phyloP scores from a whole-genome alignment of 2,113 vertebrate genomes.

The Poeciliopsis prolifica region DNA sequence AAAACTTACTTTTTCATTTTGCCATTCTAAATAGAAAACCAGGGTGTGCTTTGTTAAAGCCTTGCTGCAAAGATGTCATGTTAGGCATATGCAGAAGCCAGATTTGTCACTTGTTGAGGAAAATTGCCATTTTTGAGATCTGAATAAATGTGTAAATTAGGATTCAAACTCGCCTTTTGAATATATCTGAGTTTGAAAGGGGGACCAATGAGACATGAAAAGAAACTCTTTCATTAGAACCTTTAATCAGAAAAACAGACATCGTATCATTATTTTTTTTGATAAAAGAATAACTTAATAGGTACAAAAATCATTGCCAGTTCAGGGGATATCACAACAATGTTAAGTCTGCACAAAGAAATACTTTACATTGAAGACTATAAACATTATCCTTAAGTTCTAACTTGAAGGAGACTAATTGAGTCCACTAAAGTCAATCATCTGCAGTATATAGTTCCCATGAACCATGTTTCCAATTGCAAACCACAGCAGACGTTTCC shows the following conservation, averaged over 20 bases:
- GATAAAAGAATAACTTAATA: background rate
- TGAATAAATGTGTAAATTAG: background rate
- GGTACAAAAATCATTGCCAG: background rate
- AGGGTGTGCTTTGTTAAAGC: background rate
- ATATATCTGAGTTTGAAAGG: background rate
- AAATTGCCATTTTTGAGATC: background rate
- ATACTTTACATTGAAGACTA: background rate
- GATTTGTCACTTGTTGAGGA: background rate
- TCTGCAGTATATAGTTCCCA: background rate
- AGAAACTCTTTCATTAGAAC: too few relatives aligned
- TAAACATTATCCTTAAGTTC: background rate
- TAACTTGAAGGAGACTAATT: background rate
- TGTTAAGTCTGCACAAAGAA: background rate
- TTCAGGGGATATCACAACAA: background rate
- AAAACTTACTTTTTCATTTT: background rate
- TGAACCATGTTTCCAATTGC: constrained; percentile 6
- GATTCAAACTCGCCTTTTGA: too few relatives aligned
- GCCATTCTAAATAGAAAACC: background rate
- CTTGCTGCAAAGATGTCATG: background rate
- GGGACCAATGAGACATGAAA: too few relatives aligned
- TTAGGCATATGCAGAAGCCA: background rate
- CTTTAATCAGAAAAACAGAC: background rate
- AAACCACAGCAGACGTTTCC: constrained; percentile 19
- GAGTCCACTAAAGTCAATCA: background rate
- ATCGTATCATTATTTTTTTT: background rate